Evolutionary conservation across 1,140 invertebrate species (phyloP).

Genomic region (Solenopsis invicta): DNA sequence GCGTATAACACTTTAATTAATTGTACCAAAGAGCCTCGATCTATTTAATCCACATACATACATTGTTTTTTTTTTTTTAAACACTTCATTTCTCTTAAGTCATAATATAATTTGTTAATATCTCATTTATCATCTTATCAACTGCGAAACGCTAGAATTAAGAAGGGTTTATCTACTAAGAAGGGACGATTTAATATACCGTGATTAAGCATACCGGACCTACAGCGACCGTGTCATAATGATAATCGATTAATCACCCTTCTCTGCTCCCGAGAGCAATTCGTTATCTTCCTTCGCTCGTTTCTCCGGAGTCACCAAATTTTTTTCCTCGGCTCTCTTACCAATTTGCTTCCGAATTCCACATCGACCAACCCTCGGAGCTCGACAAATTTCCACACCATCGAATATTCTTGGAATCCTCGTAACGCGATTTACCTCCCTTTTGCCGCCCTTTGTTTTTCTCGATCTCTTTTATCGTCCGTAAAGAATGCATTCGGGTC

Average conservation of each 20-base stretch:
- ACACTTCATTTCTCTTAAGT: constrained; percentile 30
- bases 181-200: constrained; percentile 11
- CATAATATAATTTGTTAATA: constrained; percentile 3
- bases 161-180: constrained; percentile 25
- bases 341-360: constrained; percentile 16
- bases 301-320: constrained; percentile 60
- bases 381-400: background rate
- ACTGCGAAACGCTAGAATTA: constrained; percentile 20
- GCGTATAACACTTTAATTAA: constrained; percentile 19
- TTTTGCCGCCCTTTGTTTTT: background rate
- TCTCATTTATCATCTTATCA: constrained; percentile 16
- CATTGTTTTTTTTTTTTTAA: background rate
- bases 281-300: constrained; percentile 68
- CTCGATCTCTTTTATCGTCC: background rate
- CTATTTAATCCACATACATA: background rate
- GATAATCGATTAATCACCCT: constrained; percentile 67
- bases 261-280: constrained; percentile 58
- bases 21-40: background rate
- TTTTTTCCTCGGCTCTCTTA: constrained; percentile 37
- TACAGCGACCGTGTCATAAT: constrained; percentile 51
- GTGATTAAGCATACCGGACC: constrained; percentile 63
- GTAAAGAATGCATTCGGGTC: background rate
- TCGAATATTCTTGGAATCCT: constrained; percentile 12
- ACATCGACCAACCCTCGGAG: background rate
- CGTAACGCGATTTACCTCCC: background rate